Percentiles rank a stretch among this genome's conserved stretches.
These are phyloP conservation scores for Aplysina aerophoba DNA, from an alignment of 37 sponge, comb jelly and placozoan species.

Conservation along the genomic window DNA sequence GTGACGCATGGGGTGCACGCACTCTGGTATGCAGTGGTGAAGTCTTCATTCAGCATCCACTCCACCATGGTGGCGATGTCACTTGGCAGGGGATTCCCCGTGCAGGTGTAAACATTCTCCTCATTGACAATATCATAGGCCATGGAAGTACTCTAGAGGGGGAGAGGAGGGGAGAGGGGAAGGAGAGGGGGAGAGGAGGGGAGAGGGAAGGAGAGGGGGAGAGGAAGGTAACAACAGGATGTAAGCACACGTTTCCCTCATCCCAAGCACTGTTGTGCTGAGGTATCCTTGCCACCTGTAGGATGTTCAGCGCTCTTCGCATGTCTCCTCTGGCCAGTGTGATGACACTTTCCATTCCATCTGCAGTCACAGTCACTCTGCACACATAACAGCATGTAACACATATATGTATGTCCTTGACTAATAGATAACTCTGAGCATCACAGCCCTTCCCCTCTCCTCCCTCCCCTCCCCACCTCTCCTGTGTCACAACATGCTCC, in stretches of 20 bases:
- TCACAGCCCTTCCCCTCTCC: no score
- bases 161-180: neutral
- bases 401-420: neutral
- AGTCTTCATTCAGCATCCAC: slow-evolving; percentile 95
- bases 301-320: slow-evolving; percentile 93
- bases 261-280: no score
- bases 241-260: no score
- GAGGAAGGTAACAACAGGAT: neutral
- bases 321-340: slow-evolving; percentile 91
- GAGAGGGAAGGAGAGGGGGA: no score
- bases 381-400: neutral
- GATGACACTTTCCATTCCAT: slow-evolving; percentile 88
- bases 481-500: slow-evolving; percentile 80
- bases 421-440: no score
- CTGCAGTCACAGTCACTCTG: slow-evolving; percentile 72
- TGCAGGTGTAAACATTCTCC: slow-evolving; percentile 85
- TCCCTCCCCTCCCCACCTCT: slow-evolving; percentile 63
- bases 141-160: slow-evolving; percentile 80
- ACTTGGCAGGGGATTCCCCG: slow-evolving; percentile 90
- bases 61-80: slow-evolving; percentile 92
- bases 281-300: slow-evolving; percentile 65
- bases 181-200: no score
- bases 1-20: neutral
- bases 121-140: slow-evolving; percentile 82
- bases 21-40: slow-evolving; percentile 78